Evolutionary conservation across 2,113 vertebrate species (phyloP), one percentile per base, ranked within the genome.

Genomic region (Castor canadensis): DNA sequence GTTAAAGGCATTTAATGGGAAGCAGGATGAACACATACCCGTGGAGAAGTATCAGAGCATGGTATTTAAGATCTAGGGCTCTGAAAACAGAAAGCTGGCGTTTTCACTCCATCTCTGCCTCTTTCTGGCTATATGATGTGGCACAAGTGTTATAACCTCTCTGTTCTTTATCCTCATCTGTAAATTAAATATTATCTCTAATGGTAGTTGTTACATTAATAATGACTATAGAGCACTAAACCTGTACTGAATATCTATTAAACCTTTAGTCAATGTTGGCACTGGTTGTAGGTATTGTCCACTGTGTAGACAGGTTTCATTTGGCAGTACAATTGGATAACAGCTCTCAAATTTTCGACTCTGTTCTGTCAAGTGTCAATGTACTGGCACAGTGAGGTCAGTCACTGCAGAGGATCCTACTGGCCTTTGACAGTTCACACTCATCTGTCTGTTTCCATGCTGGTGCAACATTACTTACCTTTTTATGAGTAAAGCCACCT

Each of bases 401-500:
- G 47, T 40, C 1, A n/a, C n/a, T n/a, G n/a, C 32, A 32, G 22
- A 4, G 43, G 35, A 26, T 52, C n/a, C 32, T 22, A 24, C 43
- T 12, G 73, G 58, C 91, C 15, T 47, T 82, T 64, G 54, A 5
- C 73, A 32, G 75, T 58, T 80, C 66, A 62, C 79, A 30, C 19
- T 76, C 54, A n/a, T 80, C 85, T 95, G n/a, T 93, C 91, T 89
- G 73, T 75, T 92, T 92, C 82, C 71, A 84, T 71, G 22, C 90
- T 40, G 60, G 12, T 89, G 82, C 47, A 89, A 92, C 84, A 66
- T 52, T 97, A 89, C 96, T 96, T 96, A 92, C 73, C 77, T 66
- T 97, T 96, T 86, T 76, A 93, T 94, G 75, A 97, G 93, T n/a
- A 93, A 96, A 97, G 93, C 58, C 84, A 84, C 96, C 89, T 95